Conservation (phyloP, 2,888 invertebrate genomes). For the Mimumesa dahlbomi region DNA sequence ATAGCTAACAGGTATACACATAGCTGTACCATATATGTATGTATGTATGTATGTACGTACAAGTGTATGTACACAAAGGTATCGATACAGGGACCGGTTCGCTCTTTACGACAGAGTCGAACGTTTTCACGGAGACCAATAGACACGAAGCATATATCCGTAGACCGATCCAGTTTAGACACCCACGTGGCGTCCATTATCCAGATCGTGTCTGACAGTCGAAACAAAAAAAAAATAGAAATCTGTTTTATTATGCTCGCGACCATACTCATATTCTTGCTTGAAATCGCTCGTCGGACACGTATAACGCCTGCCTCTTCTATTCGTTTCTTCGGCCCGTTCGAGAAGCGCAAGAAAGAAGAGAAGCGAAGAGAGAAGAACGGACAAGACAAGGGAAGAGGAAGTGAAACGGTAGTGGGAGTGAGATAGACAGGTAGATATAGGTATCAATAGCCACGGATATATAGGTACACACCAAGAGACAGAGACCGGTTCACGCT, state of each 20-base stretch:
- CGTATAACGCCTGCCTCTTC: constrained; percentile 30
- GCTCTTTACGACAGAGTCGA: constrained; percentile 51
- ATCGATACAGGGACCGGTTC: constrained; percentile 55
- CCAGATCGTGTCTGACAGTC: constrained; percentile 37
- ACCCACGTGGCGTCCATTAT: constrained; percentile 52
- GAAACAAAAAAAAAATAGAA: constrained; percentile 35
- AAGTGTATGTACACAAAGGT: constrained; percentile 31
- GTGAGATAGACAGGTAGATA: constrained; percentile 27
- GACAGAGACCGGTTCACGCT: constrained; percentile 59
- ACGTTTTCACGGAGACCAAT: constrained; percentile 38
- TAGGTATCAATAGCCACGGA: constrained; percentile 50
- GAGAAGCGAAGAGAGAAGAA: not conserved
- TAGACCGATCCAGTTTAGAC: constrained; percentile 57
- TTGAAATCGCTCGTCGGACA: constrained; percentile 35
- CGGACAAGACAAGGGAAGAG: not conserved
- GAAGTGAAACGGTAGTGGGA: not conserved
- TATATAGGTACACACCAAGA: constrained; percentile 45
- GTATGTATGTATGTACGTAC: too few species aligned
- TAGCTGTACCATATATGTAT: too few species aligned
- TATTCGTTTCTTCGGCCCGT: constrained; percentile 4
- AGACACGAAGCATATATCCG: constrained; percentile 23
- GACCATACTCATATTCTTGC: constrained; percentile 28
- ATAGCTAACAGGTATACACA: constrained; percentile 33
- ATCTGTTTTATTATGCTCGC: constrained; percentile 42
- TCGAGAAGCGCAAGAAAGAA: not conserved